Base-by-base conservation (phyloP, 2,797 vertebrate genomes). In the Crocodylus rhombifer region DNA sequence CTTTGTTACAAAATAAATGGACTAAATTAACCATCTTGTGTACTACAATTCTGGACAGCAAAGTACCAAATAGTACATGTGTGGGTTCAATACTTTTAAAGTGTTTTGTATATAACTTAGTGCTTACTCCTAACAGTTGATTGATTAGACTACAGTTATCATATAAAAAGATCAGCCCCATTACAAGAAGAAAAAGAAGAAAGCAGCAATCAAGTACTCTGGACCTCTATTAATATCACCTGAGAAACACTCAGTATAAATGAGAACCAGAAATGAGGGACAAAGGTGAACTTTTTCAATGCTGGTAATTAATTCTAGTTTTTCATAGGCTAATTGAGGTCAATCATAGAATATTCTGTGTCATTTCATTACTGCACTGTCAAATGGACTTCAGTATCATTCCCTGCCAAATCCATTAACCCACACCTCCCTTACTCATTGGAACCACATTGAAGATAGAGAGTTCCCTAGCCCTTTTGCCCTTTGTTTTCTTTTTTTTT, bases 301-400 rank as follows among this genome's bases (percentile, higher is more conserved):
- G 97, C 82, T 97, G 95, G 96, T 98, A 98, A 98, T 98, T 98
- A 98, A 98, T 98, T 98, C 96, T 97, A 97, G 96, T 95, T 98
- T 98, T 98, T 95, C 98, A 98, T 97, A 98, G 97, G 98, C 95
- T 98, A 98, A 98, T 98, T 98, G 98, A 98, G 98, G 98, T 97
- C 98, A 98, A 89, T 97, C 96, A 96, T 91, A 79, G 93, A 98
- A 97, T 98, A 97, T 95, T 97, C 93, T 93, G 89, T 97, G 96
- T 90, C 96, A 97, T 98, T 98, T 97, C 94, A 97, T 97, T 97
- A 97, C 74, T 28, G 76, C 90, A 89, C 89, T 96, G 96, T 98
- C 97, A 97, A 81, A 97, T 95, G 95, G 95, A 96, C 95, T 97
- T 91, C 94, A 82, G 88, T 93, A 97, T 90, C 85, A 95, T 83